Conservation (phyloP, 2,113 vertebrate genomes). For the Malurus alboscapulatus region DNA sequence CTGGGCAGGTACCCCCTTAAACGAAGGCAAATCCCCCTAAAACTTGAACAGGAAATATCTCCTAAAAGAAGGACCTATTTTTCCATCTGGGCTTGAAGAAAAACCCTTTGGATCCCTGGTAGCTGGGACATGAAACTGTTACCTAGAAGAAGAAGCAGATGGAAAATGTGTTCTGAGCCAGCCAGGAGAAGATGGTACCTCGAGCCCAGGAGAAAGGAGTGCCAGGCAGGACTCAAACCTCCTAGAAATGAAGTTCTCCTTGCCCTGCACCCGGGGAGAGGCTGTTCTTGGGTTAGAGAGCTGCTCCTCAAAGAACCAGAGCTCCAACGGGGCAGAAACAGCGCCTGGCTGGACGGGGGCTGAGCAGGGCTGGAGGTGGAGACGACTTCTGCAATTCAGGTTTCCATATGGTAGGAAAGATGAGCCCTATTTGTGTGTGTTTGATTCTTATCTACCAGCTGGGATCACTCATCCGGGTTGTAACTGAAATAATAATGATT, state of each 20-base stretch:
- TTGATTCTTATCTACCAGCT: slow-evolving; percentile 71
- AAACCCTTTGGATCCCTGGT: background rate
- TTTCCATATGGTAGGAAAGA: slow-evolving; percentile 67
- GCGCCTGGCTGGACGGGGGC: background rate
- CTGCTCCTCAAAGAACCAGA: background rate
- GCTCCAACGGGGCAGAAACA: background rate
- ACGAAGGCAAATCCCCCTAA: background rate
- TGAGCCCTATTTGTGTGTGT: slow-evolving; percentile 61
- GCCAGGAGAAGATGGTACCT: background rate
- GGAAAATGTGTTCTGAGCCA: background rate
- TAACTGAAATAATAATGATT: slow-evolving; percentile 70
- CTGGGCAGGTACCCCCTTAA: background rate
- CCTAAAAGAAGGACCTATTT: background rate
- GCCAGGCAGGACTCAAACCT: background rate
- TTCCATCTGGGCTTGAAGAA: background rate
- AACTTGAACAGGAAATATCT: background rate
- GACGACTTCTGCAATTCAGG: slow-evolving; percentile 30
- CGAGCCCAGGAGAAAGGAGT: background rate
- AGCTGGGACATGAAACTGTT: background rate
- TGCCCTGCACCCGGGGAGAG: background rate
- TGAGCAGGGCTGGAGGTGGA: background rate
- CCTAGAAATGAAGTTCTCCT: background rate
- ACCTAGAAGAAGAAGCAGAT: background rate
- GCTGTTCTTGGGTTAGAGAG: background rate
- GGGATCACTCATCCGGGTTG: slow-evolving; percentile 67